A percentile compares a stretch with the other conserved stretches of the same genome.
phyloP scores from a whole-genome alignment of 2,888 invertebrate species.

The Tineola bisselliella region DNA sequence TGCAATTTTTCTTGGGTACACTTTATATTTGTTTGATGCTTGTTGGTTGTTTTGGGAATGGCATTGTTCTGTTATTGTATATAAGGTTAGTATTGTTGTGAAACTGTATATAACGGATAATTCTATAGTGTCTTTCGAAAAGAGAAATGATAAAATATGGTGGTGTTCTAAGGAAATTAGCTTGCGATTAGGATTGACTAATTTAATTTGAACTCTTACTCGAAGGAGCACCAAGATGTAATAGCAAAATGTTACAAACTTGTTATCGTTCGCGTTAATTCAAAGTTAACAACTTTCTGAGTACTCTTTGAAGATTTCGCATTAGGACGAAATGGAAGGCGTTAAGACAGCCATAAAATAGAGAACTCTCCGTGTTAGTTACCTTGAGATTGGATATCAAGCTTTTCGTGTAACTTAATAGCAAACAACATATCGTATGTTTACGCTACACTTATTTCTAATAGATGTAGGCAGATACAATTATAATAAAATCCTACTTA shows the following conservation, averaged over 20 bases:
- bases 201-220: not conserved
- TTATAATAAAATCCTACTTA: too few species aligned
- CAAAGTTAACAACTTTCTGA: conserved; percentile 5
- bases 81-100: conserved; percentile 72
- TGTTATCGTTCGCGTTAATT: conserved; percentile 6
- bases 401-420: too few species aligned
- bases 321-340: conserved; percentile 5
- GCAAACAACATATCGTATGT: too few species aligned
- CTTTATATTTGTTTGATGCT: conserved; percentile 71
- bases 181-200: not conserved
- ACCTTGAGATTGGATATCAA: not conserved
- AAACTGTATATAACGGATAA: too few species aligned
- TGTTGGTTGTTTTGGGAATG: conserved; percentile 74
- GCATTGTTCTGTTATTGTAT: conserved; percentile 76
- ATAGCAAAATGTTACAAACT: conserved; percentile 7
- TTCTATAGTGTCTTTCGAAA: too few species aligned
- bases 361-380: not conserved
- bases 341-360: not conserved
- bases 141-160: too few species aligned
- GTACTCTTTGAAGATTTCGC: conserved; percentile 6
- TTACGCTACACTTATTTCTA: too few species aligned
- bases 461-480: too few species aligned
- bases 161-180: not conserved
- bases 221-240: not conserved
- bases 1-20: conserved; percentile 70